Conservation (phyloP, 2,888 invertebrate genomes). For the Nudaria mundana region DNA sequence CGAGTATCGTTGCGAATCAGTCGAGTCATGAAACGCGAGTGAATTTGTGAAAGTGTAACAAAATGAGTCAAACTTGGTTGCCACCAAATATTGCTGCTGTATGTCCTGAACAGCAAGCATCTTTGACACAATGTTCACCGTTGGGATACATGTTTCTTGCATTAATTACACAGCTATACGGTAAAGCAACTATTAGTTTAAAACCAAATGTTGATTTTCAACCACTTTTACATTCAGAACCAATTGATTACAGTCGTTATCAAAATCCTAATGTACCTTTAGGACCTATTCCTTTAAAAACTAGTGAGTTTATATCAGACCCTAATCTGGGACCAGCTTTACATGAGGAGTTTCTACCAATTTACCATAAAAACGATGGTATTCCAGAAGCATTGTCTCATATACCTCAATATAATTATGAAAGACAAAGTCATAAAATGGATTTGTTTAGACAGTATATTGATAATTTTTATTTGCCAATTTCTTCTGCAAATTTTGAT, state of each 20-base stretch:
- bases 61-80: conserved; percentile 66
- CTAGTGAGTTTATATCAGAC: conserved; percentile 11
- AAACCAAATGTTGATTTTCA: conserved; percentile 20
- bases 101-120: conserved; percentile 75
- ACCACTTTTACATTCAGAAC: conserved; percentile 5
- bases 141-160: conserved; percentile 82
- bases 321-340: conserved; percentile 26
- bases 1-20: conserved; percentile 17
- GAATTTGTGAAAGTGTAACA: conserved; percentile 18
- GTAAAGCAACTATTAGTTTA: conserved; percentile 58
- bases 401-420: conserved; percentile 36
- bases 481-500: conserved; percentile 20
- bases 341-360: conserved; percentile 30
- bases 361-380: conserved; percentile 37
- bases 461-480: conserved; percentile 23
- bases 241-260: conserved; percentile 8
- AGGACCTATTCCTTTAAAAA: conserved; percentile 22
- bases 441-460: conserved; percentile 8
- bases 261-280: conserved; percentile 11
- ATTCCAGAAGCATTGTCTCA: conserved; percentile 41
- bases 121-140: conserved; percentile 81
- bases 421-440: background rate
- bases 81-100: conserved; percentile 80
- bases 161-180: conserved; percentile 79
- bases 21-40: conserved; percentile 27